phyloP scores from a whole-genome alignment of 2,888 invertebrate genomes.

The Acleris emargana region DNA sequence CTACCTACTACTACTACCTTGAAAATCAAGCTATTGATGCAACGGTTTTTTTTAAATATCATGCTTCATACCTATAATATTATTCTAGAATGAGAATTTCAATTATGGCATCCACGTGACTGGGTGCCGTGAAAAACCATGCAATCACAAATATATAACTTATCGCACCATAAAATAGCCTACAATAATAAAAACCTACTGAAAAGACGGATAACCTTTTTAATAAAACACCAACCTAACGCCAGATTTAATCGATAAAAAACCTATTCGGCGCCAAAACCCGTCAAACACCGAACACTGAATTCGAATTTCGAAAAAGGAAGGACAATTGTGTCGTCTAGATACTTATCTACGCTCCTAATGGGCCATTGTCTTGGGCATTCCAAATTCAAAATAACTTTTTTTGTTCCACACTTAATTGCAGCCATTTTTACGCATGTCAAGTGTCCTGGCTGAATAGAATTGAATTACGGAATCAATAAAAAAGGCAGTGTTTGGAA shows the following conservation, averaged over 20 bases:
- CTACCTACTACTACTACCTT: too few species aligned
- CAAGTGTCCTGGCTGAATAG: conserved; percentile 47
- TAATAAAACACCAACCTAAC: neutral
- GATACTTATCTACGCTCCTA: conserved; percentile 77
- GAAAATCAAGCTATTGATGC: too few species aligned
- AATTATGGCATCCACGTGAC: too few species aligned
- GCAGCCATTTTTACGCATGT: conserved; percentile 78
- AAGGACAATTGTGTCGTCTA: conserved; percentile 66
- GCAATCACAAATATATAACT: too few species aligned
- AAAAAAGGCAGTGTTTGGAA: neutral
- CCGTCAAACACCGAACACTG: conserved; percentile 40
- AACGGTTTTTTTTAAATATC: too few species aligned
- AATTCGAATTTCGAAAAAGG: conserved; percentile 57
- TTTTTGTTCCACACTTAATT: conserved; percentile 72
- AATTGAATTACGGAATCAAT: neutral
- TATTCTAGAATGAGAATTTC: too few species aligned
- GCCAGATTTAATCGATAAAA: conserved; percentile 33
- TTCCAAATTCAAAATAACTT: conserved; percentile 59
- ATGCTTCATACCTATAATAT: too few species aligned
- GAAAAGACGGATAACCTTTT: neutral
- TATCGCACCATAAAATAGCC: too few species aligned
- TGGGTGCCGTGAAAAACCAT: too few species aligned
- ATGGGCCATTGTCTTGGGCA: conserved; percentile 76
- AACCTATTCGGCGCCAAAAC: conserved; percentile 38
- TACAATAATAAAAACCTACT: too few species aligned